Evolutionary conservation across 2,797 vertebrate genomes (phyloP).

Genomic region (Centropyge bicolor): DNA sequence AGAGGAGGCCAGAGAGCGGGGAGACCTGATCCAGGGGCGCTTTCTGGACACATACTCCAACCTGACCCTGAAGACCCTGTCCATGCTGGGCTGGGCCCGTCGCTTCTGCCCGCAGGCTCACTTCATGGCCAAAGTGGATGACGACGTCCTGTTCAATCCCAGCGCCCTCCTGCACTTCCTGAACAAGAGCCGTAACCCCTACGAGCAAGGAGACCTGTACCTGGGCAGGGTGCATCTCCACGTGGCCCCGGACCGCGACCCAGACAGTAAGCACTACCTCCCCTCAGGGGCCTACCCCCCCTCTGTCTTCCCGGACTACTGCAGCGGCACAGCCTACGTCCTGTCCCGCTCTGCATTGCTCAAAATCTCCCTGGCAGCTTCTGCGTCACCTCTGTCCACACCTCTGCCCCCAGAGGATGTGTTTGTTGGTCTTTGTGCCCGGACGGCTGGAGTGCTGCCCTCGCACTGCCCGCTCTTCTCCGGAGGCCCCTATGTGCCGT

Average conservation of each 20-base stretch:
- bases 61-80: slow-evolving; percentile 90
- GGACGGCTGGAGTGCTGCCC: slow-evolving; percentile 85
- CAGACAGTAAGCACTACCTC: slow-evolving; percentile 83
- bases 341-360: slow-evolving; percentile 86
- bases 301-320: slow-evolving; percentile 89
- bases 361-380: slow-evolving; percentile 83
- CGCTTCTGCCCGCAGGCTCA: slow-evolving; percentile 79
- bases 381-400: slow-evolving; percentile 69
- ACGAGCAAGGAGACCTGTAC: slow-evolving; percentile 84
- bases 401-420: slow-evolving; percentile 89
- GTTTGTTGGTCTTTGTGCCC: slow-evolving; percentile 89
- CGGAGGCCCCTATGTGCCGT: slow-evolving; percentile 85
- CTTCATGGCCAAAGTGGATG: slow-evolving; percentile 84
- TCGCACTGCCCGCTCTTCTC: slow-evolving; percentile 87
- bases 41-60: slow-evolving; percentile 90
- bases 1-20: slow-evolving; percentile 80
- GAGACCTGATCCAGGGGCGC: slow-evolving; percentile 86
- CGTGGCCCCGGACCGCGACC: slow-evolving; percentile 84
- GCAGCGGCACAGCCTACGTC: slow-evolving; percentile 91
- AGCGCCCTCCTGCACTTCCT: slow-evolving; percentile 79
- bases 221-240: slow-evolving; percentile 89
- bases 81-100: slow-evolving; percentile 86
- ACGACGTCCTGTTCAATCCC: slow-evolving; percentile 84
- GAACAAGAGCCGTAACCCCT: slow-evolving; percentile 74
- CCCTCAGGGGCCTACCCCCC: slow-evolving; percentile 79